Evolutionary conservation across 2,113 vertebrate species (phyloP).

Genomic region (Paratilapia polleni): DNA sequence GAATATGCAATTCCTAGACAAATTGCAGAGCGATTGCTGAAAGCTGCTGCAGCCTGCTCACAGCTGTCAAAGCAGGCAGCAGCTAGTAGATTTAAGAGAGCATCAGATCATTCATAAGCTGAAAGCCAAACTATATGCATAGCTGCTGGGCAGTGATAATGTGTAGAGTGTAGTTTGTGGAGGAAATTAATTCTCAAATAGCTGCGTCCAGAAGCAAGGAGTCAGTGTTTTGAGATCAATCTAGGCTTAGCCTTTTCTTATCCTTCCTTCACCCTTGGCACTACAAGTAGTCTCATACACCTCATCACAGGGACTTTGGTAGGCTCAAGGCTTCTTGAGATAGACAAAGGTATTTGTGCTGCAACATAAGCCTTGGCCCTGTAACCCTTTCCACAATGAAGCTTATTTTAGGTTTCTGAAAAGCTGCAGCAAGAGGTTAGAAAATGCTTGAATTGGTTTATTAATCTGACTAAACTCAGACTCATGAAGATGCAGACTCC

Average conservation of each 20-base stretch:
- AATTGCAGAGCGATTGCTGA: neutral
- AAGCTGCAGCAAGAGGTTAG: neutral
- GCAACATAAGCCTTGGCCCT: conserved; percentile 4
- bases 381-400: neutral
- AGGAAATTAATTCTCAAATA: neutral
- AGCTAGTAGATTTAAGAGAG: neutral
- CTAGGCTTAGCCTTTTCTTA: conserved; percentile 34
- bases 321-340: conserved; percentile 33
- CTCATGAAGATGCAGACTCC: conserved; percentile 21
- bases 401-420: conserved; percentile 21
- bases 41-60: neutral
- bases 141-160: neutral
- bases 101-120: neutral
- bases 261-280: conserved; percentile 36
- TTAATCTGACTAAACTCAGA: conserved; percentile 7
- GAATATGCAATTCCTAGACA: neutral
- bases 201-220: conserved; percentile 2
- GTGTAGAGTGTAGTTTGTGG: neutral
- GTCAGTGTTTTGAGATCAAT: conserved; percentile 46
- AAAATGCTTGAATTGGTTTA: conserved; percentile 11
- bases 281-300: conserved; percentile 31
- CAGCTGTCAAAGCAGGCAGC: neutral
- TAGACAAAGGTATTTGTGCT: conserved; percentile 26
- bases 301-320: conserved; percentile 51
- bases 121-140: neutral